phyloP scores from a whole-genome alignment of 2,888 invertebrate genomes.

The Margaritifera margaritifera region DNA sequence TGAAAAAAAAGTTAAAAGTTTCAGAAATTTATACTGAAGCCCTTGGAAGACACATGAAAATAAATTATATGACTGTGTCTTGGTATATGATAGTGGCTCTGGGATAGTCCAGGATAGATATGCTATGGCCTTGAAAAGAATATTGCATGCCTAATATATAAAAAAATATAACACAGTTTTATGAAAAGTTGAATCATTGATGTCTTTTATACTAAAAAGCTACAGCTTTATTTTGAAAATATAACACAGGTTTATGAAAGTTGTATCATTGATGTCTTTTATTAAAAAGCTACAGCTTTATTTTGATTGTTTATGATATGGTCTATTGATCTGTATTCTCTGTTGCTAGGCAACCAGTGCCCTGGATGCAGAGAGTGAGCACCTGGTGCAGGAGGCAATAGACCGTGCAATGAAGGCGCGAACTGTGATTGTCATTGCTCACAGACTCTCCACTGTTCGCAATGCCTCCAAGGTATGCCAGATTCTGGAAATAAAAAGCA shows the following conservation, averaged over 20 bases:
- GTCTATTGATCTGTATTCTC: neutral
- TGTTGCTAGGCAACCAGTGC: slow-evolving; percentile 66
- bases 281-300: neutral
- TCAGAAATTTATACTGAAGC: no score
- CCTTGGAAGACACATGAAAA: no score
- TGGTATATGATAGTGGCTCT: no score
- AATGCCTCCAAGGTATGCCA: slow-evolving; percentile 61
- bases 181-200: no score
- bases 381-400: slow-evolving; percentile 69
- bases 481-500: neutral
- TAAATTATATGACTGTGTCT: no score
- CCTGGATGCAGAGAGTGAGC: slow-evolving; percentile 70
- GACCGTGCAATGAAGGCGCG: slow-evolving; percentile 68
- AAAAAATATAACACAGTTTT: no score
- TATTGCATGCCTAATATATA: no score
- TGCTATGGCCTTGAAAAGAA: no score
- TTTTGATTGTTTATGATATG: neutral
- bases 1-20: no score
- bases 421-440: slow-evolving; percentile 70
- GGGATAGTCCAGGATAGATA: no score
- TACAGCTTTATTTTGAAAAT: no score
- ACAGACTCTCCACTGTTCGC: slow-evolving; percentile 67
- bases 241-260: neutral
- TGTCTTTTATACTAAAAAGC: no score
- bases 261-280: neutral